Percentiles rank a stretch among this genome's conserved stretches.
phyloP scores from a whole-genome alignment of 2,888 invertebrate species.

The Meiosimyza decipiens region DNA sequence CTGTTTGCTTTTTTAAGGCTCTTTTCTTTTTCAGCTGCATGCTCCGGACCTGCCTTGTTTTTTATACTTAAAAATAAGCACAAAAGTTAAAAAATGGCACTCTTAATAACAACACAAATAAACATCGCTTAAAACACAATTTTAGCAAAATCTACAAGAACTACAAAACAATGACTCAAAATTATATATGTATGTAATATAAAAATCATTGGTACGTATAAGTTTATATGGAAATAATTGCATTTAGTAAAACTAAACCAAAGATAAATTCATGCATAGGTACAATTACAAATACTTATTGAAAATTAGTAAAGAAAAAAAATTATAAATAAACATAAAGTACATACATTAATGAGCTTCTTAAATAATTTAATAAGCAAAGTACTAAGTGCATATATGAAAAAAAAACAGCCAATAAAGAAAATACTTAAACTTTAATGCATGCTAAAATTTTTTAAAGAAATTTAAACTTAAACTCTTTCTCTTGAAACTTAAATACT shows the following conservation, averaged over 20 bases:
- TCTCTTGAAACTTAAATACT: not conserved
- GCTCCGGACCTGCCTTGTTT: too few relatives aligned
- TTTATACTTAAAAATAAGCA: slow-evolving; percentile 1
- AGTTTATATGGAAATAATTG: slow-evolving; percentile 20
- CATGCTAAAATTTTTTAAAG: slow-evolving; percentile 16
- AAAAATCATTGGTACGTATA: not conserved
- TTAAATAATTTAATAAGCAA: slow-evolving; percentile 23
- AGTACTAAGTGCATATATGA: not conserved
- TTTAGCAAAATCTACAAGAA: not conserved
- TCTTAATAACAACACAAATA: not conserved
- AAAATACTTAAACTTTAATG: slow-evolving; percentile 9
- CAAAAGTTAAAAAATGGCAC: slow-evolving; percentile 6
- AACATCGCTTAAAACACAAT: not conserved
- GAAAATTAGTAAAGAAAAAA: not conserved
- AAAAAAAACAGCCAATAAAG: not conserved
- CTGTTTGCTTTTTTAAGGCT: too few relatives aligned
- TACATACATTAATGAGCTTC: slow-evolving; percentile 3
- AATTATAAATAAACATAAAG: not conserved
- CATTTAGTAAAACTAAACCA: slow-evolving; percentile 23
- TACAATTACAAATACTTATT: too few relatives aligned
- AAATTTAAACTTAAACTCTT: slow-evolving; percentile 12
- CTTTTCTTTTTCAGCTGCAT: too few relatives aligned
- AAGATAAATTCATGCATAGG: not conserved
- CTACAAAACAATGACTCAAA: slow-evolving; percentile 2
- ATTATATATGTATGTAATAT: not conserved